These are phyloP conservation scores for Vulpes vulpes DNA, from an alignment of 2,113 vertebrate species.

Conservation along the genomic window DNA sequence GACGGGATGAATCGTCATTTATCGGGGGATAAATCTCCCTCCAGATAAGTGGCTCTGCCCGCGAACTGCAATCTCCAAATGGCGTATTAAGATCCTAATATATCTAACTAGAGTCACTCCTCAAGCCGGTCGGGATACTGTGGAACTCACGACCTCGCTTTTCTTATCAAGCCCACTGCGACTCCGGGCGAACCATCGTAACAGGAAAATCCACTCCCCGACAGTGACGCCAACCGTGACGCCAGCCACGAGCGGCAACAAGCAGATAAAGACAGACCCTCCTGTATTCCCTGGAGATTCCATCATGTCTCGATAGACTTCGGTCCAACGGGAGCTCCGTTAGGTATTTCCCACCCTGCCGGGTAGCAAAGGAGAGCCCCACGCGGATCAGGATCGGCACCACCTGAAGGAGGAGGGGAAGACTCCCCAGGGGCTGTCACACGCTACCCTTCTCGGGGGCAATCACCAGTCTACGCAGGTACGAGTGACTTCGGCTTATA, in stretches of 20 bases:
- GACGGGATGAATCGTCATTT: constrained; percentile 9
- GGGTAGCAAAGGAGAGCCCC: constrained; percentile 67
- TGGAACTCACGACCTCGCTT: not conserved
- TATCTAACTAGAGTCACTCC: not conserved
- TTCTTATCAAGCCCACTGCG: constrained; percentile 9
- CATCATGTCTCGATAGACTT: constrained; percentile 36
- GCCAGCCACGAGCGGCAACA: not conserved
- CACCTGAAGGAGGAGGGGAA: constrained; percentile 65
- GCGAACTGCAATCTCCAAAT: constrained; percentile 3
- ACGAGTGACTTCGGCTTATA: constrained; percentile 24
- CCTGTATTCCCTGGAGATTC: not conserved
- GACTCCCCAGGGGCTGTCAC: constrained; percentile 64
- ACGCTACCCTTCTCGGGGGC: constrained; percentile 1
- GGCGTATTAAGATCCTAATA: constrained; percentile 45
- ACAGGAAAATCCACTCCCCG: constrained; percentile 39
- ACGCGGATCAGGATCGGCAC: constrained; percentile 57
- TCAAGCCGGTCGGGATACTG: not conserved
- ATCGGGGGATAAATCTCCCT: not conserved
- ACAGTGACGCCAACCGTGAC: constrained; percentile 18
- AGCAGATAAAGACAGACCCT: constrained; percentile 53
- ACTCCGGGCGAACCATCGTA: not conserved
- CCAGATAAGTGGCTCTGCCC: constrained; percentile 46
- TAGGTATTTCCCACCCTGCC: constrained; percentile 76
- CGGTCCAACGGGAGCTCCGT: constrained; percentile 61
- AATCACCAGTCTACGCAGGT: not conserved